A percentile compares a stretch with the other conserved stretches of the same genome.
Evolutionary conservation across 1,140 invertebrate genomes (phyloP).

Genomic region (Alviniconcha marisindica): DNA sequence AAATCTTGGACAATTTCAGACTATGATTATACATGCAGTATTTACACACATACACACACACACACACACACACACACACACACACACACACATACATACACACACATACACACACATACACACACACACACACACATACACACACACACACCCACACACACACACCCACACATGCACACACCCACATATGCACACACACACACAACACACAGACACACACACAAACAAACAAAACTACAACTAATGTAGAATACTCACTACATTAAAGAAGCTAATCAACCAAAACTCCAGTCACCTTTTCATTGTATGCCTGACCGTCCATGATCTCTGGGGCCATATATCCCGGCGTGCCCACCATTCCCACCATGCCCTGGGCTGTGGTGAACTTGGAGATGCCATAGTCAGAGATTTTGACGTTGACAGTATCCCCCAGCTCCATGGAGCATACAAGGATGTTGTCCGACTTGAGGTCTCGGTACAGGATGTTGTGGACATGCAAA

Average conservation of each 20-base stretch:
- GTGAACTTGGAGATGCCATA: slow-evolving; percentile 72
- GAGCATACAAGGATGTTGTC: slow-evolving; percentile 73
- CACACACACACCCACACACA: no score
- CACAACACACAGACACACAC: no score
- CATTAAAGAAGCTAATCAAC: background rate
- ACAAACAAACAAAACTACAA: no score
- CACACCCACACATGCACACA: no score
- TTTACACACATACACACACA: no score
- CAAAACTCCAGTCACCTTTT: slow-evolving; percentile 52
- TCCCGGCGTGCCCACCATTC: slow-evolving; percentile 68
- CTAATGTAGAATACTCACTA: background rate
- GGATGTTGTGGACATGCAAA: slow-evolving; percentile 64
- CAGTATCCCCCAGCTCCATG: slow-evolving; percentile 34
- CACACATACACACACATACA: no score
- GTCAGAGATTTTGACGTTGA: slow-evolving; percentile 73
- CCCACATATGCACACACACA: no score
- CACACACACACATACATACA: no score
- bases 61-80: no score
- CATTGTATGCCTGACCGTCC: slow-evolving; percentile 65
- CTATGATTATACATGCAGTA: no score
- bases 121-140: no score
- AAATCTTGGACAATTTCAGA: no score
- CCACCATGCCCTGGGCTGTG: slow-evolving; percentile 62
- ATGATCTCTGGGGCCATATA: slow-evolving; percentile 73
- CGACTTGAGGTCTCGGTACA: slow-evolving; percentile 72